phyloP scores from a whole-genome alignment of 1,140 invertebrate species.

The Drosophila parvula region DNA sequence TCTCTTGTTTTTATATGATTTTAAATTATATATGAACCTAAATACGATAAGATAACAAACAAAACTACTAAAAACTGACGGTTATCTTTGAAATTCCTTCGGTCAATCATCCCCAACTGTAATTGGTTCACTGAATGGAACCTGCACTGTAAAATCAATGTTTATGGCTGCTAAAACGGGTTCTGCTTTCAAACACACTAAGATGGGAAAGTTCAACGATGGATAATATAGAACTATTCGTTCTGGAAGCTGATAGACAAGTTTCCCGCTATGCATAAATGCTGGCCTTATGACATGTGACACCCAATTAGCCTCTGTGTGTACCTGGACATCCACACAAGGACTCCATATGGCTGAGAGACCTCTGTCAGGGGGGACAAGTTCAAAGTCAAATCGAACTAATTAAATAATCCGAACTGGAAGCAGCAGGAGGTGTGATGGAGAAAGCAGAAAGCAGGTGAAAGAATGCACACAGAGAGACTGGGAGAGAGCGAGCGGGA shows the following conservation, averaged over 20 bases:
- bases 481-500: slow-evolving; percentile 17
- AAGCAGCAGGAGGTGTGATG: slow-evolving; percentile 29
- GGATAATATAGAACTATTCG: not conserved
- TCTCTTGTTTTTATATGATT: not conserved
- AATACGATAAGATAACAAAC: too few relatives aligned
- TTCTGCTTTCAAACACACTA: slow-evolving; percentile 1
- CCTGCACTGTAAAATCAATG: slow-evolving; percentile 1
- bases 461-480: slow-evolving; percentile 33
- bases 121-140: not conserved
- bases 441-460: slow-evolving; percentile 49
- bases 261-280: not conserved
- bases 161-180: not conserved
- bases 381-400: slow-evolving; percentile 57
- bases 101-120: not conserved
- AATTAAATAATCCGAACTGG: slow-evolving; percentile 61
- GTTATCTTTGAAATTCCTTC: not conserved
- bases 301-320: slow-evolving; percentile 2
- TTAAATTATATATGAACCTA: not conserved
- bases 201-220: not conserved
- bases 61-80: not conserved
- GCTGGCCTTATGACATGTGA: not conserved
- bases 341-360: slow-evolving; percentile 11
- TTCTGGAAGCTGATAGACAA: slow-evolving; percentile 3
- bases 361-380: slow-evolving; percentile 17
- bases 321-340: not conserved